Percentiles rank a stretch among this genome's conserved stretches.
Evolutionary conservation across 2,888 invertebrate species (phyloP).

Genomic region (Rhaphigaster nebulosa): DNA sequence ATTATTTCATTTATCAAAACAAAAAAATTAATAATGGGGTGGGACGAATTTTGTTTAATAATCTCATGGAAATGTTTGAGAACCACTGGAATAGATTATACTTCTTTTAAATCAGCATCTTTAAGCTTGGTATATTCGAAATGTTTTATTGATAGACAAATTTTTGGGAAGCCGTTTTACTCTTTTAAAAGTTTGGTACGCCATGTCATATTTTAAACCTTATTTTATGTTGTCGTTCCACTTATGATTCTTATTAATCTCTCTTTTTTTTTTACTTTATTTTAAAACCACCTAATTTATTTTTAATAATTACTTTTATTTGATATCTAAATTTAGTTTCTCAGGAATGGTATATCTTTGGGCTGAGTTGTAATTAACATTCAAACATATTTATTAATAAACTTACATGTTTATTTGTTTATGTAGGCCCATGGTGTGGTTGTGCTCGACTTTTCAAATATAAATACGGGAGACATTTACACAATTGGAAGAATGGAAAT

Average conservation of each 20-base stretch:
- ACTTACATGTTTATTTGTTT: not conserved
- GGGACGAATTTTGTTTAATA: too few species aligned
- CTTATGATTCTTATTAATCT: not conserved
- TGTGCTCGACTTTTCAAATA: slow-evolving; percentile 47
- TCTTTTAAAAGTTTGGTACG: not conserved
- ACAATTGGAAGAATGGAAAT: slow-evolving; percentile 41
- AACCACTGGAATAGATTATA: too few species aligned
- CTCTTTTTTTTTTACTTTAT: not conserved
- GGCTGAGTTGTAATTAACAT: not conserved
- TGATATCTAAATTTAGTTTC: not conserved
- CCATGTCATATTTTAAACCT: not conserved
- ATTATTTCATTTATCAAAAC: too few species aligned
- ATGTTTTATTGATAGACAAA: too few species aligned
- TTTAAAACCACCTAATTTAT: not conserved
- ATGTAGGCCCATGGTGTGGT: slow-evolving; percentile 37
- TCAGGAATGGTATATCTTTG: not conserved
- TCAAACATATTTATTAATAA: not conserved
- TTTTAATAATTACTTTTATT: not conserved
- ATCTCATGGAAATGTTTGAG: too few species aligned
- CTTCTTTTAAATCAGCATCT: too few species aligned
- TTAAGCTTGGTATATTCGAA: not conserved
- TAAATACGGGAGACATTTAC: slow-evolving; percentile 45
- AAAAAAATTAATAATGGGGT: too few species aligned
- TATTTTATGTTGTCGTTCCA: not conserved
- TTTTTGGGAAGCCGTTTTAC: not conserved